Evolutionary conservation across 2,888 invertebrate genomes (phyloP).

Genomic region (Augochlorella aurata): DNA sequence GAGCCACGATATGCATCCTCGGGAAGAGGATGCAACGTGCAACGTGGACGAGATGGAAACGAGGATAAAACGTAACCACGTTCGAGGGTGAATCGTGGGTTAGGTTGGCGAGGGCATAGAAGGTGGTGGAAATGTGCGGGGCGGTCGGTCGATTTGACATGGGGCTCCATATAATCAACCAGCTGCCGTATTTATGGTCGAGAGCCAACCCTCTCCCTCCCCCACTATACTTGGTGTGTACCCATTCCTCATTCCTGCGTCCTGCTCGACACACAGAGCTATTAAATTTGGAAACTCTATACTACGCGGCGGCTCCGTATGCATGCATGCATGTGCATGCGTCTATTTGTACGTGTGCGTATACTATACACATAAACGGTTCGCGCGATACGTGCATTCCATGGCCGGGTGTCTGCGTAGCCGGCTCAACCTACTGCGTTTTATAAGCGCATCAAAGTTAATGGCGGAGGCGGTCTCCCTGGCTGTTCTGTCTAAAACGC

Average conservation of each 20-base stretch:
- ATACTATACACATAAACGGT: neutral
- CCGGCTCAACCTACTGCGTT: constrained; percentile 69
- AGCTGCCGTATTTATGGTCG: constrained; percentile 73
- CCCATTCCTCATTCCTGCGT: constrained; percentile 69
- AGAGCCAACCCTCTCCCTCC: constrained; percentile 55
- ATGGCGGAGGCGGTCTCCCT: constrained; percentile 67
- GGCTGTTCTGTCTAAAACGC: constrained; percentile 70
- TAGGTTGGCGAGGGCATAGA: constrained; percentile 6
- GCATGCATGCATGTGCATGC: constrained; percentile 12
- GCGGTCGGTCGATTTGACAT: constrained; percentile 65
- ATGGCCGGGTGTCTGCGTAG: constrained; percentile 27
- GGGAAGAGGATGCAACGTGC: constrained; percentile 26
- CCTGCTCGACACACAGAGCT: constrained; percentile 73
- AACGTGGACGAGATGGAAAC: constrained; percentile 56
- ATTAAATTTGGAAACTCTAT: constrained; percentile 79
- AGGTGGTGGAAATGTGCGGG: constrained; percentile 46
- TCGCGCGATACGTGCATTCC: constrained; percentile 31
- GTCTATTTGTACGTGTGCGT: neutral
- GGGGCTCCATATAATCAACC: constrained; percentile 71
- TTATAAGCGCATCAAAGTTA: constrained; percentile 79
- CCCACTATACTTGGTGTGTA: constrained; percentile 63
- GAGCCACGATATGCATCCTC: neutral
- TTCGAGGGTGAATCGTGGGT: constrained; percentile 21
- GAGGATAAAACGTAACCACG: constrained; percentile 59
- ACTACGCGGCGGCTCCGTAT: constrained; percentile 54